Base-by-base conservation (phyloP, 2,797 vertebrate genomes). In the Galago senegalensis region DNA sequence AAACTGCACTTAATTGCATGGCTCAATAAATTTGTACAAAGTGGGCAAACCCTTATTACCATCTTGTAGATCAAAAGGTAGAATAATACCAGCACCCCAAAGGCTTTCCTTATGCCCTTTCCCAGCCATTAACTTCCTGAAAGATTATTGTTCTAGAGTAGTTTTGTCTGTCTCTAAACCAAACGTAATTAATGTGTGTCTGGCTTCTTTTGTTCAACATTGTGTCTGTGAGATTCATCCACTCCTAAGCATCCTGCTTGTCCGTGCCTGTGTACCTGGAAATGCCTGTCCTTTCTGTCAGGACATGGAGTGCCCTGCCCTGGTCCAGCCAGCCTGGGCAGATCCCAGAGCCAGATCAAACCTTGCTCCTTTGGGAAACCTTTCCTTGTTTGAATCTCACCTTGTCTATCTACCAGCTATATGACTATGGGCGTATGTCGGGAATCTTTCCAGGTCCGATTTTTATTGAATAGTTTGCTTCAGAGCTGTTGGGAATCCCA, bases 401-500 rank as follows among this genome's bases (percentile, higher is more conserved):
- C 37, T 43, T 46, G 16, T 93, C 34, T 5, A 5, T 21, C 53
- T 73, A 53, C 53, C 7, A 20, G 76, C 34, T 89, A 2, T 37
- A n/a, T 70, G 46, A 83, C 31, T 86, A 40, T 31, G 31, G 16
- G 8, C 9, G 37, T 84, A 34, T 3, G 27, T 87, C 43, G 25
- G 82, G 60, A 80, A 88, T 56, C 20, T 93, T 61, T 93, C 56
- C 58, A 5, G 40, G 77, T 27, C 72, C 85, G 14, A 21, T 61
- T 91, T 87, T 84, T 88, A 49, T 90, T 70, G 37, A 84, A n/a
- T 46, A 31, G 77, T 82, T 95, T 95, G 70, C 80, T 75, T 60
- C 27, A 84, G 85, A 80, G 40, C 87, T 85, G 56, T 95, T 82
- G 46, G 53, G 82, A 90, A 88, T 95, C 95, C 90, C 61, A 84